Conservation (phyloP, 2,888 invertebrate species). For the Cosmopolites sordidus region DNA sequence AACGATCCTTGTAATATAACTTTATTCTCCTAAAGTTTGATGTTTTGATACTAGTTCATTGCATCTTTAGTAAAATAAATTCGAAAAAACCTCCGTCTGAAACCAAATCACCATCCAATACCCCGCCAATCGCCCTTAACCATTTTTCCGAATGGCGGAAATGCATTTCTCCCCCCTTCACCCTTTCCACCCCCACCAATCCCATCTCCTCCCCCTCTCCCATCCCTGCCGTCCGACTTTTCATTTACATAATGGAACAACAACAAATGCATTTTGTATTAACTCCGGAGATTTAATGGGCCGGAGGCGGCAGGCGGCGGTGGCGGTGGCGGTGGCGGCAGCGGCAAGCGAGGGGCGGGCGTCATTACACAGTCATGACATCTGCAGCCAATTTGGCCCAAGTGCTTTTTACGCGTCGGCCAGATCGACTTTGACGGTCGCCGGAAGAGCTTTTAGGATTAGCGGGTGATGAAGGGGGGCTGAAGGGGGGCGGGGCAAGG, state of each 20-base stretch:
- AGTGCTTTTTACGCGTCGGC: conserved; percentile 44
- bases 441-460: too few species aligned
- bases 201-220: not conserved
- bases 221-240: conserved; percentile 42
- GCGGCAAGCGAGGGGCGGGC: conserved; percentile 31
- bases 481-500: too few species aligned
- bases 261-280: conserved; percentile 53
- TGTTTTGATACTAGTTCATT: too few species aligned
- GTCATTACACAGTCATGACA: conserved; percentile 48
- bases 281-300: conserved; percentile 51
- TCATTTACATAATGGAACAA: conserved; percentile 53
- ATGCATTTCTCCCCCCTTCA: too few species aligned
- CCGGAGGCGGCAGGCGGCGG: conserved; percentile 42
- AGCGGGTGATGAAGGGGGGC: too few species aligned
- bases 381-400: conserved; percentile 48
- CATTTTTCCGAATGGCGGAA: too few species aligned
- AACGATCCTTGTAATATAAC: too few species aligned
- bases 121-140: too few species aligned
- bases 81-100: not conserved
- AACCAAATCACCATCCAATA: not conserved
- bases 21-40: too few species aligned
- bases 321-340: conserved; percentile 23
- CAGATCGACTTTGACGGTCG: not conserved
- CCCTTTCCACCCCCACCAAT: too few species aligned
- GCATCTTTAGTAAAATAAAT: too few species aligned